These are phyloP conservation scores for Synergus umbraculus DNA, from an alignment of 2,888 invertebrate genomes.

Conservation along the genomic window DNA sequence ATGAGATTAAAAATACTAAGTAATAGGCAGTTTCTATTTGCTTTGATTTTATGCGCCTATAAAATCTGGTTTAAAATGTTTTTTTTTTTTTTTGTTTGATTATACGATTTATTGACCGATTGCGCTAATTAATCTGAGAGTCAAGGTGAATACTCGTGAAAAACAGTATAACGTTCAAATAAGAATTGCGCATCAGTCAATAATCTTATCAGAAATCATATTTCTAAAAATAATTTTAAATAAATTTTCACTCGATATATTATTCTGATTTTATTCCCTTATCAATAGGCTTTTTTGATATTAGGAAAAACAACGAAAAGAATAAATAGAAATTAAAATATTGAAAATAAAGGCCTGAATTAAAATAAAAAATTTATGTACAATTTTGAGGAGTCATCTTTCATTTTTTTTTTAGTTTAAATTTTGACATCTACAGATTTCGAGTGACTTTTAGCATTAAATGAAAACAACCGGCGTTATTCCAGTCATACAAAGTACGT, in stretches of 20 bases:
- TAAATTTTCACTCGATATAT: no score
- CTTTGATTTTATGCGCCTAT: not conserved
- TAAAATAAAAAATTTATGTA: not conserved
- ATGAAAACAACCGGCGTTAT: constrained; percentile 62
- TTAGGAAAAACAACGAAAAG: no score
- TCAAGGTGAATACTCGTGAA: not conserved
- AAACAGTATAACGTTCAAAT: not conserved
- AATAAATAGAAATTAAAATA: no score
- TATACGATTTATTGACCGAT: not conserved
- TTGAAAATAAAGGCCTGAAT: no score
- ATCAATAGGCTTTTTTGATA: no score
- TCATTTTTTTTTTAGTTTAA: no score
- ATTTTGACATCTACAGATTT: constrained; percentile 1
- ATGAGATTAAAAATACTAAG: not conserved
- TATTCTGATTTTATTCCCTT: no score
- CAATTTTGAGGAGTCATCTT: no score
- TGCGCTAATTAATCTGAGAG: not conserved
- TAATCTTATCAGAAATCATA: not conserved
- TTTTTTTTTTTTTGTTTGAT: not conserved
- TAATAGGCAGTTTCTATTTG: not conserved
- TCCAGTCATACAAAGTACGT: constrained; percentile 52
- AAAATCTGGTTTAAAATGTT: not conserved
- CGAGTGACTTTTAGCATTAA: constrained; percentile 45
- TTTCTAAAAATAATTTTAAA: no score
- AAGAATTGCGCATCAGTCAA: not conserved